Evolutionary conservation across 2,888 invertebrate genomes (phyloP).

Genomic region (Trissonchulus latispiculum): DNA sequence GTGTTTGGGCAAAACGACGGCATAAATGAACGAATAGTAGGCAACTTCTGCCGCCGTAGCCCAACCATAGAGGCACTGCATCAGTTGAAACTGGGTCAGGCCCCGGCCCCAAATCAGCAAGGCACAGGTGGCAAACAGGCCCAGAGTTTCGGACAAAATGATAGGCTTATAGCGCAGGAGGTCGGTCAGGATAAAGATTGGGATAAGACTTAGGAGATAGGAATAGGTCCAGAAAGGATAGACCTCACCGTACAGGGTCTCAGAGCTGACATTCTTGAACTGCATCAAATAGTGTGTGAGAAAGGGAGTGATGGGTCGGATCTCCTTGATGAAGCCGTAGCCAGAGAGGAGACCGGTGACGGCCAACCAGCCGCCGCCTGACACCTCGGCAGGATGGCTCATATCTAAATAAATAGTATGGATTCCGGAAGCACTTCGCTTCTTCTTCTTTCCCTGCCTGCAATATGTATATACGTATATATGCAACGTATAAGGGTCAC

Average conservation of each 20-base stretch:
- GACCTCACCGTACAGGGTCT: slow-evolving; percentile 60
- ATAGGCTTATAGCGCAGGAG: slow-evolving; percentile 59
- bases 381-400: no score
- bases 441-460: no score
- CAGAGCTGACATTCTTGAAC: slow-evolving; percentile 41
- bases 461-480: no score
- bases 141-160: slow-evolving; percentile 13
- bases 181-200: slow-evolving; percentile 41
- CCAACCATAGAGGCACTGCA: slow-evolving; percentile 52
- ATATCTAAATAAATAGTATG: no score
- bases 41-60: slow-evolving; percentile 82
- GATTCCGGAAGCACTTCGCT: no score
- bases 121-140: slow-evolving; percentile 61
- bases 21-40: slow-evolving; percentile 84
- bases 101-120: slow-evolving; percentile 64
- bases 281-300: slow-evolving; percentile 45
- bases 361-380: slow-evolving; percentile 25
- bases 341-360: slow-evolving; percentile 35
- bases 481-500: no score
- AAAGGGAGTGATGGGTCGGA: slow-evolving; percentile 45
- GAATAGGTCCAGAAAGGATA: slow-evolving; percentile 79
- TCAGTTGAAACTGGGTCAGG: slow-evolving; percentile 59
- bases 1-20: slow-evolving; percentile 64
- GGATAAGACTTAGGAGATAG: slow-evolving; percentile 49
- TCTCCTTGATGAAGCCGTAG: slow-evolving; percentile 45